Evolutionary conservation across 2,888 invertebrate species (phyloP).

Genomic region (Tetropium fuscum): DNA sequence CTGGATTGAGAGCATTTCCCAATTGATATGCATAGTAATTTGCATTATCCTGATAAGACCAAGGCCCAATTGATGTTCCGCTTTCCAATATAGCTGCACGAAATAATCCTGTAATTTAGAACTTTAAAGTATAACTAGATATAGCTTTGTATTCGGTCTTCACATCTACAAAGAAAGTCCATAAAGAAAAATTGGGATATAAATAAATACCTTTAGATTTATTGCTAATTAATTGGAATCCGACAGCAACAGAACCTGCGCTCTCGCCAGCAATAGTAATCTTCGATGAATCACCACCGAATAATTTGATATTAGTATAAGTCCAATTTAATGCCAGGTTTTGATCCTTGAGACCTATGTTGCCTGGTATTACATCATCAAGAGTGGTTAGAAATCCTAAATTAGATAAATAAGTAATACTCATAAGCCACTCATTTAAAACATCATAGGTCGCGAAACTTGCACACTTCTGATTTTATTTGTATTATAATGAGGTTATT

Average conservation of each 20-base stretch:
- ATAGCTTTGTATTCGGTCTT: no score
- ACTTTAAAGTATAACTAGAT: no score
- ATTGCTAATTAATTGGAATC: not conserved
- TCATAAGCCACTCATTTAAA: no score
- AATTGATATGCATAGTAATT: conserved; percentile 39
- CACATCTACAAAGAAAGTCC: no score
- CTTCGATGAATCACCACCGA: conserved; percentile 27
- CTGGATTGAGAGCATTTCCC: conserved; percentile 20
- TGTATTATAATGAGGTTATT: no score
- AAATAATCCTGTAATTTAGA: not conserved
- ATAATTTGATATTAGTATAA: conserved; percentile 22
- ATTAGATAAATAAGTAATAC: conserved; percentile 1
- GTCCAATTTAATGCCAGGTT: conserved; percentile 22
- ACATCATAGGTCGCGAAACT: no score
- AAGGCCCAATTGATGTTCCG: conserved; percentile 27
- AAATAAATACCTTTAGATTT: conserved; percentile 11
- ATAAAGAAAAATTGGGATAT: not conserved
- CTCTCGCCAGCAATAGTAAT: conserved; percentile 24
- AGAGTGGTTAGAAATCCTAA: conserved; percentile 28
- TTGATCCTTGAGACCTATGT: conserved; percentile 23
- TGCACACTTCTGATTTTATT: no score
- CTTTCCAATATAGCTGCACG: conserved; percentile 32
- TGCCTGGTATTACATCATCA: conserved; percentile 26
- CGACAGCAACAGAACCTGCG: conserved; percentile 11
- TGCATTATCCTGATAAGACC: conserved; percentile 38